These are phyloP conservation scores for Ammospiza nelsoni DNA, from an alignment of 2,113 vertebrate genomes.

Conservation along the genomic window DNA sequence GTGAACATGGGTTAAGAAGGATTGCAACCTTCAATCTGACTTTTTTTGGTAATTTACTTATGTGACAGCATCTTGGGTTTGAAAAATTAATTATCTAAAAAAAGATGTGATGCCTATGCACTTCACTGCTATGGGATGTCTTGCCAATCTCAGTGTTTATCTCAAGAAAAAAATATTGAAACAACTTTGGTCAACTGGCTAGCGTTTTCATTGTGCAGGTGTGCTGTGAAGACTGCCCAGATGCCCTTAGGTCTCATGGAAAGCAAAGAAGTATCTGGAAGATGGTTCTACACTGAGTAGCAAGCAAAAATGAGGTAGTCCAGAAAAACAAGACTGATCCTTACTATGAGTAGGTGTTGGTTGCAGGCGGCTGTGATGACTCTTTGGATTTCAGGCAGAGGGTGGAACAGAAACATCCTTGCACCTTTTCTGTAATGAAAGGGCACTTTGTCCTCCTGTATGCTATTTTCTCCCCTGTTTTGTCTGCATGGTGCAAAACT, in stretches of 20 bases:
- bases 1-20: background rate
- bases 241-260: background rate
- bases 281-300: background rate
- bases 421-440: background rate
- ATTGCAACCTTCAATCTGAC: background rate
- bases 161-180: background rate
- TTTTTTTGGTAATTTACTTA: background rate
- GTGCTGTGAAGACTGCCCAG: background rate
- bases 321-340: background rate
- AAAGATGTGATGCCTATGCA: rapidly evolving
- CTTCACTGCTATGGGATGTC: background rate
- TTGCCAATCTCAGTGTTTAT: background rate
- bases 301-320: background rate
- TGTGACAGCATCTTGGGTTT: background rate
- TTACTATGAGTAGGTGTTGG: background rate
- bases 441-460: background rate
- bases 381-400: background rate
- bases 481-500: background rate
- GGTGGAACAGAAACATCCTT: background rate
- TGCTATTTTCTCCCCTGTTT: background rate
- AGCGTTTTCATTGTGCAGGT: background rate
- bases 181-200: background rate
- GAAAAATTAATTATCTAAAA: background rate
- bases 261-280: background rate
- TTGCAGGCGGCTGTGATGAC: background rate